Conservation (phyloP, 1,140 invertebrate species). For the Mactra quadrangularis region DNA sequence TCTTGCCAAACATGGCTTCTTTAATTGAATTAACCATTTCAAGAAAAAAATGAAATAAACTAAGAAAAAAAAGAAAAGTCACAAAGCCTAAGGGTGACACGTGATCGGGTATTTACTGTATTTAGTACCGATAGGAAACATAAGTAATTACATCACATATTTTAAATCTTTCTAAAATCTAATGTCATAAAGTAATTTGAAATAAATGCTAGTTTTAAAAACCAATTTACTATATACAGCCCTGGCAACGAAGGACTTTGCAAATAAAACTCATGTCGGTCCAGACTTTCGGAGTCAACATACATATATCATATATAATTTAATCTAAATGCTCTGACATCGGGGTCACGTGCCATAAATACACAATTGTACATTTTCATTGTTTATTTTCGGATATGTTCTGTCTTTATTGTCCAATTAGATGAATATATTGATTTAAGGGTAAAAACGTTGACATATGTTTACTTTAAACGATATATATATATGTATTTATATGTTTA, state of each 20-base stretch:
- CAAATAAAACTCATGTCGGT: slow-evolving; percentile 17
- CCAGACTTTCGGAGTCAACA: slow-evolving; percentile 30
- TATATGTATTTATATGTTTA: too few species aligned
- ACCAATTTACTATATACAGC: slow-evolving; percentile 1
- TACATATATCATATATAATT: slow-evolving; percentile 23
- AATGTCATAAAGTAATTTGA: slow-evolving; percentile 39
- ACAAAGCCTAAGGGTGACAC: too few species aligned
- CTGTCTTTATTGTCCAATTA: slow-evolving; percentile 25
- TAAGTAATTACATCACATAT: background rate
- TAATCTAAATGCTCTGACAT: slow-evolving; percentile 8
- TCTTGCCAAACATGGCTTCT: too few species aligned
- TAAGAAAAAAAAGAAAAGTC: too few species aligned
- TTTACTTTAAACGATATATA: too few species aligned
- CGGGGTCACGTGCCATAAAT: slow-evolving; percentile 37
- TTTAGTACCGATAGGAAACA: too few species aligned
- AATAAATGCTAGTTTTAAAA: slow-evolving; percentile 40
- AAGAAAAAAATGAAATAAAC: too few species aligned
- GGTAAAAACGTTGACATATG: too few species aligned
- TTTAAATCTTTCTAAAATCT: slow-evolving; percentile 22
- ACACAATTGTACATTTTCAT: slow-evolving; percentile 5
- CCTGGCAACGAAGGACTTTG: slow-evolving; percentile 34
- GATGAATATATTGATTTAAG: slow-evolving; percentile 30
- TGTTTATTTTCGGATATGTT: slow-evolving; percentile 39
- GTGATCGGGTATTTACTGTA: too few species aligned
- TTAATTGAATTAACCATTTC: too few species aligned